Conservation (phyloP, 2,113 vertebrate genomes). For the Urocolius indicus region DNA sequence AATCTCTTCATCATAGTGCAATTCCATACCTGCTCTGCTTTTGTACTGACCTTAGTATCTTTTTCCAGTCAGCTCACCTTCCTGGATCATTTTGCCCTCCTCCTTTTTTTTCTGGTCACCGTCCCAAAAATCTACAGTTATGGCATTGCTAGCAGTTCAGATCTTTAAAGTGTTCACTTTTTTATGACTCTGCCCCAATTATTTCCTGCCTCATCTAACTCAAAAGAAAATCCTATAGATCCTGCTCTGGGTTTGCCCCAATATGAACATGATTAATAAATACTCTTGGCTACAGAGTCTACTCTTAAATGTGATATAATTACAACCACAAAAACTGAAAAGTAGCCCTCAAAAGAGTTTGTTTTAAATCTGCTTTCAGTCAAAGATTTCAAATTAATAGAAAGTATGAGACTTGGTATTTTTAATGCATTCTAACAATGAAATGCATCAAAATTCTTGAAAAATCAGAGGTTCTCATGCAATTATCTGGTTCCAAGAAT, state of each 20-base stretch:
- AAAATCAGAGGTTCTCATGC: not conserved
- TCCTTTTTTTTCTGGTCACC: not conserved
- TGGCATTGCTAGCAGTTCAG: not conserved
- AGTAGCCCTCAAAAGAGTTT: not conserved
- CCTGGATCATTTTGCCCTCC: not conserved
- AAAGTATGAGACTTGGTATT: not conserved
- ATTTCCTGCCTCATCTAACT: not conserved
- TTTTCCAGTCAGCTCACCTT: not conserved
- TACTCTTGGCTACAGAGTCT: not conserved
- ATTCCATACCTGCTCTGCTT: not conserved
- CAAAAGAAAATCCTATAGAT: not conserved
- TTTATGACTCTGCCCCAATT: not conserved
- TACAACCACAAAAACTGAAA: not conserved
- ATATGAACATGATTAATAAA: not conserved
- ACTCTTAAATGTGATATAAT: not conserved
- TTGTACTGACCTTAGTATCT: not conserved
- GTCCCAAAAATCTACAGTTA: not conserved
- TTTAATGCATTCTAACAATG: not conserved
- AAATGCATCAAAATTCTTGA: not conserved
- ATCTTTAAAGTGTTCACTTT: not conserved
- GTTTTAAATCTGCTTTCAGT: not conserved
- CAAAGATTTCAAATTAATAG: not conserved
- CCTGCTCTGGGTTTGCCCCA: not conserved
- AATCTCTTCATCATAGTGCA: not conserved
- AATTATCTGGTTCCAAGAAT: not conserved